phyloP scores from a whole-genome alignment of 2,113 vertebrate species.

The Cyanoliseus patagonus region DNA sequence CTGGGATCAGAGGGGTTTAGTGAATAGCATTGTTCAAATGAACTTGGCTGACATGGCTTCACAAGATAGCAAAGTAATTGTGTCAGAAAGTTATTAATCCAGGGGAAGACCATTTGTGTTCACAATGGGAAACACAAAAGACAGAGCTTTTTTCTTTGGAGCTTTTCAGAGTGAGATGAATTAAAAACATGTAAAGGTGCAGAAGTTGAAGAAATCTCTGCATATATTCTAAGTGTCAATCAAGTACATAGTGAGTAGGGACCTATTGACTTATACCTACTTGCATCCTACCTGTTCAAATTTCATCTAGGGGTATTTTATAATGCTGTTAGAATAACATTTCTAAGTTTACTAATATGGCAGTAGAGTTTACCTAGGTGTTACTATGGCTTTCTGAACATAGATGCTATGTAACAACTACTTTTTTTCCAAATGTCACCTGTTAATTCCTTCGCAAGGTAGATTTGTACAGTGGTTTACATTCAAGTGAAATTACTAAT shows the following conservation, averaged over 20 bases:
- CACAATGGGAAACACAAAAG: neutral
- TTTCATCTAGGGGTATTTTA: neutral
- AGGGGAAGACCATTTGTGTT: neutral
- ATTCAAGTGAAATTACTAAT: neutral
- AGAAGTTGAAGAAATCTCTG: neutral
- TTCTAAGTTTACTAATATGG: neutral
- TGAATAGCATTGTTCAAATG: neutral
- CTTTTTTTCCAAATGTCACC: neutral
- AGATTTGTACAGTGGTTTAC: constrained; percentile 21
- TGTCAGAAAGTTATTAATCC: neutral
- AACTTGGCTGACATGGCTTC: neutral
- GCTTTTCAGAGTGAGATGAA: neutral
- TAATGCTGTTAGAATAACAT: neutral
- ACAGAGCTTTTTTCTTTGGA: neutral
- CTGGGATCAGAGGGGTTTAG: neutral
- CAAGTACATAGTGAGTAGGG: neutral
- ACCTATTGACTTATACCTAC: neutral
- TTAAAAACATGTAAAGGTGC: neutral
- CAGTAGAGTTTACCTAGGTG: neutral
- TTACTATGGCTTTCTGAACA: constrained; percentile 40
- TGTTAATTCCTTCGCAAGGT: constrained; percentile 37
- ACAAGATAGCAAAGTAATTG: neutral
- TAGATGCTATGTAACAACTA: neutral
- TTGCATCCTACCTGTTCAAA: neutral
- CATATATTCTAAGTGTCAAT: neutral